Evolutionary conservation across 2,113 vertebrate species (phyloP).

Genomic region (Nettapus auritus): DNA sequence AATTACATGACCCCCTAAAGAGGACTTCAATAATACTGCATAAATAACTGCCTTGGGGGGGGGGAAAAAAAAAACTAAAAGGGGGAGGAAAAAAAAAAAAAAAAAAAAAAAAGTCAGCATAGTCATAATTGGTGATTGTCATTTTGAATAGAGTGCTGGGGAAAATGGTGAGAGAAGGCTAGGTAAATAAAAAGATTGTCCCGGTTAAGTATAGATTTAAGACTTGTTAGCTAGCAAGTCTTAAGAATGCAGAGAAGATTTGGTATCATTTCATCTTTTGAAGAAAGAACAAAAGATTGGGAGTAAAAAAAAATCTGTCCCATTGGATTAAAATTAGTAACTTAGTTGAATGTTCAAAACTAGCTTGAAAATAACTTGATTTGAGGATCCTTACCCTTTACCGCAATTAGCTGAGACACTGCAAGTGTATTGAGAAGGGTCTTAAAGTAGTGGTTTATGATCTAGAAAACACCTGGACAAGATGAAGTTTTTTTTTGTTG

Average conservation of each 20-base stretch:
- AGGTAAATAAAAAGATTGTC: background rate
- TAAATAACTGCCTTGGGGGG: background rate
- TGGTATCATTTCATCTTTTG: background rate
- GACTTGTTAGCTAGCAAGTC: background rate
- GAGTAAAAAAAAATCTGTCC: background rate
- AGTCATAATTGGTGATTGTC: background rate
- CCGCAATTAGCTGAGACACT: background rate
- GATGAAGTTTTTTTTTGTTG: background rate
- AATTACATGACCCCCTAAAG: background rate
- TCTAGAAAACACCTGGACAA: background rate
- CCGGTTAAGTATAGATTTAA: background rate
- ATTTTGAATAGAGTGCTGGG: background rate
- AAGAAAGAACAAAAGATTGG: background rate
- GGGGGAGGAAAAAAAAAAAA: background rate
- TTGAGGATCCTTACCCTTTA: background rate
- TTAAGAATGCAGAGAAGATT: background rate
- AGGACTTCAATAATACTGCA: background rate
- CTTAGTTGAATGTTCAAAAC: background rate
- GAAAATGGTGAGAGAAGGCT: background rate
- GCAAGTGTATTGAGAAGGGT: background rate
- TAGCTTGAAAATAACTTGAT: background rate
- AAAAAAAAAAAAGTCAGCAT: background rate
- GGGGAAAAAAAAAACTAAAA: background rate
- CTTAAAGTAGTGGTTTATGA: background rate
- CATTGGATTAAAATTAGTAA: background rate